Evolutionary conservation across 2,797 vertebrate species (phyloP).

Genomic region (Peromyscus nudipes): DNA sequence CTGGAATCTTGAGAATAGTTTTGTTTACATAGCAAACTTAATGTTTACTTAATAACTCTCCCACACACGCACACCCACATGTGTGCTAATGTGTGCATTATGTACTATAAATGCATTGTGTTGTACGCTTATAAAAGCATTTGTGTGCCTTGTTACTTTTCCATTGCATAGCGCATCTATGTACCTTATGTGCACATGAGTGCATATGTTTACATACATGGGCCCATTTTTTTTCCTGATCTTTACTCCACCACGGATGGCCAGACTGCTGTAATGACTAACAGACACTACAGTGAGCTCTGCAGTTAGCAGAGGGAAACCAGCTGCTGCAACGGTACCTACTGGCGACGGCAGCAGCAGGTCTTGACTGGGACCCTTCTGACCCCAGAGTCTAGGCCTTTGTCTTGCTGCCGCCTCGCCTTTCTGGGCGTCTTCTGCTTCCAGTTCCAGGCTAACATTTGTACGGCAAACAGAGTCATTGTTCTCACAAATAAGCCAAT

Average conservation of each 20-base stretch:
- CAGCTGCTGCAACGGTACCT: background rate
- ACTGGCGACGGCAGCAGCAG: rapidly evolving
- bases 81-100: background rate
- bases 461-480: background rate
- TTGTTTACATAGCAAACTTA: slow-evolving; percentile 15
- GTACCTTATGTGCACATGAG: background rate
- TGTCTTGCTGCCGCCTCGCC: background rate
- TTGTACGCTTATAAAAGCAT: background rate
- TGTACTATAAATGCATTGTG: background rate
- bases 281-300: background rate
- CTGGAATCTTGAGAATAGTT: background rate
- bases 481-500: slow-evolving; percentile 48
- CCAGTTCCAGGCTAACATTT: slow-evolving; percentile 18
- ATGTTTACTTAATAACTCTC: background rate
- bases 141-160: background rate
- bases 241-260: rapidly evolving
- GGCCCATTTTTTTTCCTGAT: background rate
- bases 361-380: background rate
- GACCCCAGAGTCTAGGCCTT: background rate
- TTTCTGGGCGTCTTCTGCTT: background rate
- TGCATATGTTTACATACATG: background rate
- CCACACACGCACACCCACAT: rapidly evolving
- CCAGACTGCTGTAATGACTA: background rate
- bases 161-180: background rate
- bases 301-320: background rate